phyloP scores from a whole-genome alignment of 2,888 invertebrate species.

The Andrena dorsata region DNA sequence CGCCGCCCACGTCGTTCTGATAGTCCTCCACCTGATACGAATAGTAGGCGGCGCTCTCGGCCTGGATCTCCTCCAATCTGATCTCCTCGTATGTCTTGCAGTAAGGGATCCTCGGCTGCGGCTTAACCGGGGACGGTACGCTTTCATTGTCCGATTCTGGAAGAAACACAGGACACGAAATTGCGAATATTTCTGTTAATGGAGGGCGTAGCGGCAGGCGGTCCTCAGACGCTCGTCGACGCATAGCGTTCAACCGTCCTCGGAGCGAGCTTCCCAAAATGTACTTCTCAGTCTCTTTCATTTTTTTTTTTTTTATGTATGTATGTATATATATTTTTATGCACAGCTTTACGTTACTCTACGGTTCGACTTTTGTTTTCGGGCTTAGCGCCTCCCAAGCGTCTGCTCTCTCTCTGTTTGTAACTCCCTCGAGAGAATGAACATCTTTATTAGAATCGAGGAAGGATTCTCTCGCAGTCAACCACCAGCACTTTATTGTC shows the following conservation, averaged over 20 bases:
- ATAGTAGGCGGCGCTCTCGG: conserved; percentile 91
- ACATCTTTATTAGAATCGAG: conserved; percentile 16
- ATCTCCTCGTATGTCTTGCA: conserved; percentile 90
- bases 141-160: conserved; percentile 93
- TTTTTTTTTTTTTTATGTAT: background rate
- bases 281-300: background rate
- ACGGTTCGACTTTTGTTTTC: conserved; percentile 5
- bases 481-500: background rate
- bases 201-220: conserved; percentile 4
- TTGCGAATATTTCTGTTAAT: conserved; percentile 40
- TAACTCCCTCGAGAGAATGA: background rate
- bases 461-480: conserved; percentile 27
- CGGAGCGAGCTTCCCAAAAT: conserved; percentile 1
- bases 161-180: conserved; percentile 85
- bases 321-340: background rate
- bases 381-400: background rate
- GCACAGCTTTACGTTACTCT: background rate
- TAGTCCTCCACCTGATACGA: conserved; percentile 86
- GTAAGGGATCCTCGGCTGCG: conserved; percentile 83
- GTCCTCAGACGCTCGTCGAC: conserved; percentile 28
- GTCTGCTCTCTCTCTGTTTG: conserved; percentile 1
- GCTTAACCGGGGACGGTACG: conserved; percentile 87
- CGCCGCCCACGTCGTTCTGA: conserved; percentile 66
- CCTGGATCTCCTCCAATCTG: conserved; percentile 89
- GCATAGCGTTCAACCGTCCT: conserved; percentile 16